Base-by-base conservation (phyloP, 2,797 vertebrate species). In the Pelodytes ibericus region DNA sequence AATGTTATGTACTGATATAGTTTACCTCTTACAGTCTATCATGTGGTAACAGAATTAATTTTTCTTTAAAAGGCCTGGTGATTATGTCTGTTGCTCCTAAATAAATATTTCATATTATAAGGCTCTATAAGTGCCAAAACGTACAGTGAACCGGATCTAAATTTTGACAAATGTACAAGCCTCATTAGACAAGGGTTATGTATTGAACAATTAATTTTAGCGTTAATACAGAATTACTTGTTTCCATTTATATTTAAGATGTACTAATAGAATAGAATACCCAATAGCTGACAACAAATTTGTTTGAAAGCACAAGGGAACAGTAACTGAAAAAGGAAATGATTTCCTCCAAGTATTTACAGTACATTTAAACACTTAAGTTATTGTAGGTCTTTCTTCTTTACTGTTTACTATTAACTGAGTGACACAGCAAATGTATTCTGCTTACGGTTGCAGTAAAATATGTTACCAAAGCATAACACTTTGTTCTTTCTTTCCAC, bases 371-470 rank as follows among this genome's bases (percentile, higher is more conserved):
- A 77, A 71, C 68, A 66, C 75, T 77, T 77, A 66, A 66, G 60
- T 72, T 77, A 77, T 77, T 59, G 75, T 65, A 77, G 49, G 66
- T 69, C 29, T 69, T 66, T 60, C 18, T 77, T 71, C 75, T 77
- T 77, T 77, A 77, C 59, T 78, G 56, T 67, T 78, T 72, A 53
- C 75, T 41, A 67, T 72, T 72, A 72, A 72, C 31, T 59, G 41
- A 67, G 56, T 72, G 69, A 64, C 62, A 72, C 18, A n/a, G 62
- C 39, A 77, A 78, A 66, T 78, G 36, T 53, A 72, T 78, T 72
- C 56, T 78, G 69, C 69, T 78, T 66, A 66, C 69, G 51, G 69
- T 56, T 66, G 75, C 75, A 72, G 69, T 78, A 72, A 78, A 78
- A 63, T 69, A 72, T 72, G 61, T 77, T 77, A 60, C 59, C 24